Conservation (phyloP, 2,888 invertebrate genomes). For the Theretra japonica region DNA sequence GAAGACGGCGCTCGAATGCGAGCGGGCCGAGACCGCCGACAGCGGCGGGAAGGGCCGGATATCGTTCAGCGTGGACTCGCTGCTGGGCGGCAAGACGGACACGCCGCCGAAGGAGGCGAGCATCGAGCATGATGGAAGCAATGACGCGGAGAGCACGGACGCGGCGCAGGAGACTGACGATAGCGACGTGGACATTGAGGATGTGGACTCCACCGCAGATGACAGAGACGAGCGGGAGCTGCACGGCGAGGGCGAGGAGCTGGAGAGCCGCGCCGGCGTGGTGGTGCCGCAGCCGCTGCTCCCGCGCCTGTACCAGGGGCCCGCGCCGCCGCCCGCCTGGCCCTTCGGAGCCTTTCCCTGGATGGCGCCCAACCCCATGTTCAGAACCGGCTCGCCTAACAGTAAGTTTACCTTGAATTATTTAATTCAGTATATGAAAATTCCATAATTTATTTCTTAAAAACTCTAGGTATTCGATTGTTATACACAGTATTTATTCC, state of each 20-base stretch:
- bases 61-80: constrained; percentile 89
- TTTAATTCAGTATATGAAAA: too few relatives aligned
- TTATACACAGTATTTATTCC: too few relatives aligned
- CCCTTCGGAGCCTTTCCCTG: constrained; percentile 88
- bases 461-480: too few relatives aligned
- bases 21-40: constrained; percentile 79
- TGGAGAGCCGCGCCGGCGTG: constrained; percentile 81
- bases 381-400: constrained; percentile 85
- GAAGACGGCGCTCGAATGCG: constrained; percentile 83
- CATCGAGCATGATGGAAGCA: constrained; percentile 62
- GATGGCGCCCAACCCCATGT: constrained; percentile 86
- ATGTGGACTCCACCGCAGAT: constrained; percentile 74
- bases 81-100: constrained; percentile 77
- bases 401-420: constrained; percentile 70
- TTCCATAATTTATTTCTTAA: too few relatives aligned
- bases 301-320: constrained; percentile 84
- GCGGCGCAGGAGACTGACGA: constrained; percentile 73
- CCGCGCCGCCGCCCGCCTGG: constrained; percentile 83
- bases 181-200: constrained; percentile 81
- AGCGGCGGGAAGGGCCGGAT: constrained; percentile 86
- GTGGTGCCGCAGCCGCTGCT: constrained; percentile 88
- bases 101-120: constrained; percentile 61
- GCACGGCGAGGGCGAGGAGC: constrained; percentile 75
- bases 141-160: constrained; percentile 73
- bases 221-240: constrained; percentile 76